Evolutionary conservation across 1,140 invertebrate species (phyloP).

Genomic region (Saccostrea glomerata): DNA sequence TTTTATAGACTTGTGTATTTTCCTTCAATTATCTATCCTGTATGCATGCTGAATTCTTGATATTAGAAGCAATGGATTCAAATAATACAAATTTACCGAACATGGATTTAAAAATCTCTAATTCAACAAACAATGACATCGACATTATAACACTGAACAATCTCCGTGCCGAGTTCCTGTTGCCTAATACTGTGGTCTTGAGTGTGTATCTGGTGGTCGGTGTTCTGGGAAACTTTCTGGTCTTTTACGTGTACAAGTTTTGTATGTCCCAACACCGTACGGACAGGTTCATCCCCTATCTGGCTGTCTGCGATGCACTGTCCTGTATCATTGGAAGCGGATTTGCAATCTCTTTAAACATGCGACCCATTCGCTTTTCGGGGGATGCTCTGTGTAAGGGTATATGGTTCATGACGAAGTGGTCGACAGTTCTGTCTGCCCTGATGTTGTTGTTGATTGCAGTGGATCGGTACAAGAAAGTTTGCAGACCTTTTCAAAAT

Average conservation of each 20-base stretch:
- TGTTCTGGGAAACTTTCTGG: not conserved
- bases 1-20: no score
- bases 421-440: conserved; percentile 14
- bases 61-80: not conserved
- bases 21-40: no score
- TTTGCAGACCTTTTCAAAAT: conserved; percentile 45
- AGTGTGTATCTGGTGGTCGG: conserved; percentile 11
- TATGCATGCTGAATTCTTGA: no score
- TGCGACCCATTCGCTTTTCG: conserved; percentile 21
- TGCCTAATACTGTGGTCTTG: not conserved
- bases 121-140: not conserved
- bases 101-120: not conserved
- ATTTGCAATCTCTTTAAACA: conserved; percentile 42
- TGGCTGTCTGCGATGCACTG: conserved; percentile 41
- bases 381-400: conserved; percentile 44
- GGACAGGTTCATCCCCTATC: conserved; percentile 49
- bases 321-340: conserved; percentile 27
- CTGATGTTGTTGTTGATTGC: conserved; percentile 51
- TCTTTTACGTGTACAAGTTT: conserved; percentile 15
- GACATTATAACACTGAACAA: not conserved
- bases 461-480: conserved; percentile 48
- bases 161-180: not conserved
- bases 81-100: not conserved
- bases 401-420: conserved; percentile 47
- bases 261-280: not conserved